phyloP scores from a whole-genome alignment of 1,140 invertebrate genomes.

The Rhizoglyphus robini region DNA sequence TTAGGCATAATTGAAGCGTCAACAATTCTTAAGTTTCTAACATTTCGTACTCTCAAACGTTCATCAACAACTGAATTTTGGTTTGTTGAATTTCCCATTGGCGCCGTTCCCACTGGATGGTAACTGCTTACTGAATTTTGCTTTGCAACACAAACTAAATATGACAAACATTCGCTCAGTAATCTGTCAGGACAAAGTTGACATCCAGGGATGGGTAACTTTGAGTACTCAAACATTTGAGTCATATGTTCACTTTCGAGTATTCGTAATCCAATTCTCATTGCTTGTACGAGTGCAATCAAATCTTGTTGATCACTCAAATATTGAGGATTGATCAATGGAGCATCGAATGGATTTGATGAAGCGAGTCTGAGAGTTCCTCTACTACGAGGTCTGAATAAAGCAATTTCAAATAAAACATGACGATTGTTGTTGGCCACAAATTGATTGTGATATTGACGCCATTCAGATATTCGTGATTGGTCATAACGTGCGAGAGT shows the following conservation, averaged over 20 bases:
- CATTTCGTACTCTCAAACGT: constrained; percentile 43
- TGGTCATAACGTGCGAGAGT: no score
- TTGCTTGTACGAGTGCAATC: constrained; percentile 39
- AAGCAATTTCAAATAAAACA: background rate
- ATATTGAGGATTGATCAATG: constrained; percentile 59
- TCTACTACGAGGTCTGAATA: background rate
- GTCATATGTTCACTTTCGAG: constrained; percentile 1
- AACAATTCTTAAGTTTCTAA: constrained; percentile 47
- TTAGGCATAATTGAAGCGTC: constrained; percentile 56
- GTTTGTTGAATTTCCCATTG: constrained; percentile 65
- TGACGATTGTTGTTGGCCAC: no score
- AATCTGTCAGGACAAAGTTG: constrained; percentile 49
- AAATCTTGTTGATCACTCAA: constrained; percentile 46
- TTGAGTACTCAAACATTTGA: constrained; percentile 6
- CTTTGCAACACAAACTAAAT: constrained; percentile 30
- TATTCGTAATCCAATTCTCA: background rate
- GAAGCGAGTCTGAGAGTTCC: constrained; percentile 45
- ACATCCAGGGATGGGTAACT: constrained; percentile 52
- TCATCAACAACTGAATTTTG: constrained; percentile 59
- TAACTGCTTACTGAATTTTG: background rate
- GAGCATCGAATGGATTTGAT: constrained; percentile 41
- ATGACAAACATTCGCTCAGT: constrained; percentile 45
- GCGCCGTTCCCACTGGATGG: constrained; percentile 39
- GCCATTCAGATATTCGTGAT: no score
- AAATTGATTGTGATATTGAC: no score